Evolutionary conservation across 1,140 invertebrate species (phyloP).

Genomic region (Drosophila triauraria): DNA sequence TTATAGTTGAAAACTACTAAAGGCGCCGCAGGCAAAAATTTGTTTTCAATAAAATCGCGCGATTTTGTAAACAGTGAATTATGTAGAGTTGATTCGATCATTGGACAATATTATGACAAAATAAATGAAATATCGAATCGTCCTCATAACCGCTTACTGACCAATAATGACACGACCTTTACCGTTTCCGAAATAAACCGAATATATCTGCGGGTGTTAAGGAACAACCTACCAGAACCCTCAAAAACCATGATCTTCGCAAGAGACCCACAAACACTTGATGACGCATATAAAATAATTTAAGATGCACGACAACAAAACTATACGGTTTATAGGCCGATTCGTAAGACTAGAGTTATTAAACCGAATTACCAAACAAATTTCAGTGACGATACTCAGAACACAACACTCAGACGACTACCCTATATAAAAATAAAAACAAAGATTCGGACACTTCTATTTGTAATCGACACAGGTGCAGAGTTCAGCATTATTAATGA

Average conservation of each 20-base stretch:
- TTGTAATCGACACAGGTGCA: slow-evolving; percentile 17
- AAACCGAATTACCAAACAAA: slow-evolving; percentile 16
- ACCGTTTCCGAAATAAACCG: too few relatives aligned
- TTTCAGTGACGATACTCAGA: slow-evolving; percentile 7
- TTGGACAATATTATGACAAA: neutral
- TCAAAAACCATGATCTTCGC: too few relatives aligned
- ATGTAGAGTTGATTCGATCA: neutral
- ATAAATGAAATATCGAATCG: neutral
- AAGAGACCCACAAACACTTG: too few relatives aligned
- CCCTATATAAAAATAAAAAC: slow-evolving; percentile 28
- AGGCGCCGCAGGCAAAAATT: too few relatives aligned
- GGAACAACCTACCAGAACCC: neutral
- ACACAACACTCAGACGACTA: slow-evolving; percentile 10
- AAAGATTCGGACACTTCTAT: neutral
- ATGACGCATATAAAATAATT: too few relatives aligned
- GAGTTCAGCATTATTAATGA: slow-evolving; percentile 16
- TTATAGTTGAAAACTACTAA: too few relatives aligned
- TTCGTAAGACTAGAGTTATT: slow-evolving; percentile 15
- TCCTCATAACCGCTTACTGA: neutral
- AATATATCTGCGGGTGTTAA: slow-evolving; percentile 2
- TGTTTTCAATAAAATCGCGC: too few relatives aligned
- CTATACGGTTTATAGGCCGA: slow-evolving; percentile 8
- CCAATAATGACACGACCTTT: slow-evolving; percentile 2
- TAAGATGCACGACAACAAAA: slow-evolving; percentile 3
- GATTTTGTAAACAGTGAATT: too few relatives aligned